Conservation (phyloP, 2,113 vertebrate genomes). For the Prionailurus bengalensis region DNA sequence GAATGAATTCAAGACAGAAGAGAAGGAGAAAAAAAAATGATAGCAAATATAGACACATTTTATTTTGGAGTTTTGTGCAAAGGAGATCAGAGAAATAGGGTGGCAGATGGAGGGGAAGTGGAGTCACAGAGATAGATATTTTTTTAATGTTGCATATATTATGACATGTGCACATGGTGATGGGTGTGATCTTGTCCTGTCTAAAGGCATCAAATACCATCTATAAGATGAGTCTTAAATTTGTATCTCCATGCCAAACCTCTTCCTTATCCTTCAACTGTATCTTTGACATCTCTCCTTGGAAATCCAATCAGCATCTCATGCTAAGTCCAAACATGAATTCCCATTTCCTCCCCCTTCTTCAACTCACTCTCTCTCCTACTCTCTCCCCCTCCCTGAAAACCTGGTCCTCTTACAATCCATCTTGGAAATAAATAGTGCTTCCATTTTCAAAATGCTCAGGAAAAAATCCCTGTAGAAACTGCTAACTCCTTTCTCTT, state of each 20-base stretch:
- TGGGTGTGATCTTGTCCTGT: slow-evolving; percentile 11
- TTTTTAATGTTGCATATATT: slow-evolving; percentile 68
- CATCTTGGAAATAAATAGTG: slow-evolving; percentile 27
- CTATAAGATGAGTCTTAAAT: not conserved
- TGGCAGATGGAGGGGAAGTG: slow-evolving; percentile 75
- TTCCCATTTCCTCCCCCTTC: not conserved
- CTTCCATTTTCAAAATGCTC: not conserved
- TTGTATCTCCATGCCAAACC: not conserved
- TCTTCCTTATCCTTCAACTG: not conserved
- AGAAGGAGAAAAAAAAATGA: slow-evolving; percentile 39
- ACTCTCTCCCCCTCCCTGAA: not conserved
- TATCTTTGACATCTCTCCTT: not conserved
- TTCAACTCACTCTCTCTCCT: not conserved
- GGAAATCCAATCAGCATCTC: not conserved
- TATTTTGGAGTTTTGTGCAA: slow-evolving; percentile 61
- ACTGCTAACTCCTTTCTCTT: not conserved
- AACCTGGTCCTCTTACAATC: not conserved
- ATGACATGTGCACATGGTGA: slow-evolving; percentile 37
- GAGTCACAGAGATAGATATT: slow-evolving; percentile 30
- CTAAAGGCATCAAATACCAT: slow-evolving; percentile 27
- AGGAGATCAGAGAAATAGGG: slow-evolving; percentile 65
- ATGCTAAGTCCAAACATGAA: not conserved
- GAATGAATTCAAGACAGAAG: slow-evolving; percentile 57
- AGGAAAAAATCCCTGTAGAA: not conserved
- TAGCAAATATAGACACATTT: slow-evolving; percentile 62